phyloP scores from a whole-genome alignment of 1,140 invertebrate genomes.

The Ditylenchus dipsaci region DNA sequence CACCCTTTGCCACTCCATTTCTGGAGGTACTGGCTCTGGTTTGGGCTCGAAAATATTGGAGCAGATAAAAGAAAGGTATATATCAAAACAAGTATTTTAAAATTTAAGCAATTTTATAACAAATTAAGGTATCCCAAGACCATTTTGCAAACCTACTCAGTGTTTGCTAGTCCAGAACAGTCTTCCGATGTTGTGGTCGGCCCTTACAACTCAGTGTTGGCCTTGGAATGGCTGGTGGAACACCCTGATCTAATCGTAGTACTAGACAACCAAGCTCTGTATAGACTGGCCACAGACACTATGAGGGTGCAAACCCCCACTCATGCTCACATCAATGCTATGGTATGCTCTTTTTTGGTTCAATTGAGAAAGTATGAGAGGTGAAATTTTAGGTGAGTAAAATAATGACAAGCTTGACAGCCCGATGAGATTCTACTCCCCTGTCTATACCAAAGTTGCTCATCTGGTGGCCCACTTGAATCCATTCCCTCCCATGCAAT shows the following conservation, averaged over 20 bases:
- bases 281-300: slow-evolving; percentile 84
- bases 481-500: slow-evolving; percentile 90
- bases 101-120: neutral
- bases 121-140: slow-evolving; percentile 81
- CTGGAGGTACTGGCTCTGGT: slow-evolving; percentile 94
- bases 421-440: slow-evolving; percentile 86
- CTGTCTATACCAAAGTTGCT: slow-evolving; percentile 97
- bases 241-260: slow-evolving; percentile 96
- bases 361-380: no score
- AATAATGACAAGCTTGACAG: slow-evolving; percentile 73
- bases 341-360: slow-evolving; percentile 65
- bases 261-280: slow-evolving; percentile 91
- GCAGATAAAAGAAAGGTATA: slow-evolving; percentile 79
- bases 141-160: slow-evolving; percentile 94
- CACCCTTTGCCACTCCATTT: slow-evolving; percentile 97
- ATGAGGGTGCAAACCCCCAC: slow-evolving; percentile 85
- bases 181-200: slow-evolving; percentile 93
- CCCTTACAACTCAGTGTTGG: slow-evolving; percentile 94
- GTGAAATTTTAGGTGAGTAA: slow-evolving; percentile 63
- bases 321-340: slow-evolving; percentile 91
- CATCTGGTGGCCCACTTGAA: slow-evolving; percentile 90
- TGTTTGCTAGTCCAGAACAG: slow-evolving; percentile 75
- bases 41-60: slow-evolving; percentile 93
- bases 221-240: slow-evolving; percentile 85
- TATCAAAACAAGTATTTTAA: slow-evolving; percentile 74